A percentile compares a stretch with the other conserved stretches of the same genome.
Conservation (phyloP, 1,140 invertebrate genomes). For the Globodera ellingtonae region DNA sequence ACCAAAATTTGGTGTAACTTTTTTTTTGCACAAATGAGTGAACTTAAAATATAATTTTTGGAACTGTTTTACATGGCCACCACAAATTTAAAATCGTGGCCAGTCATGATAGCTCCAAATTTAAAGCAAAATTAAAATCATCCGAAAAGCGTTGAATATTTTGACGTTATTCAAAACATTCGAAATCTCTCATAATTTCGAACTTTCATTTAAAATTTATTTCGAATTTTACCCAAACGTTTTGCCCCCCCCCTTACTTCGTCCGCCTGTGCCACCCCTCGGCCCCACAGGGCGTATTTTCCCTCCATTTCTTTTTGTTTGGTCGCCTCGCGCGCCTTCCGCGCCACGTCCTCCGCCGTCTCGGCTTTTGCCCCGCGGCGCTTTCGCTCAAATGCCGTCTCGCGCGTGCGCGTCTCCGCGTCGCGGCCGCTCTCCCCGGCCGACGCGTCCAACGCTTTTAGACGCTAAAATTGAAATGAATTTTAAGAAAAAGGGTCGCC, state of each 20-base stretch:
- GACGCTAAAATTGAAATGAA: slow-evolving; percentile 8
- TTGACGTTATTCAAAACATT: too few species aligned
- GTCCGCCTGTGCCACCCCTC: slow-evolving; percentile 49
- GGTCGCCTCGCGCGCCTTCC: slow-evolving; percentile 47
- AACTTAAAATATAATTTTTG: slow-evolving; percentile 10
- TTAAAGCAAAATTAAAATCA: too few species aligned
- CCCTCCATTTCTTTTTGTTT: slow-evolving; percentile 54
- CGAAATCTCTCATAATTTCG: too few species aligned
- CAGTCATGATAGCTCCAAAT: not conserved
- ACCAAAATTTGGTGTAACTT: slow-evolving; percentile 16
- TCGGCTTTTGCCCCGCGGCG: slow-evolving; percentile 22
- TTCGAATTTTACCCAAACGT: slow-evolving; percentile 14
- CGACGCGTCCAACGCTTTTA: not conserved
- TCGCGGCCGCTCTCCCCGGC: slow-evolving; percentile 34
- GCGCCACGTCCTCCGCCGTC: slow-evolving; percentile 39
- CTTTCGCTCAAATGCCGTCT: slow-evolving; percentile 26
- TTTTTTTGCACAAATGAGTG: not conserved
- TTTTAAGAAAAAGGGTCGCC: not conserved
- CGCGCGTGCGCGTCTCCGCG: slow-evolving; percentile 45
- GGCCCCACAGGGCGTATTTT: slow-evolving; percentile 49
- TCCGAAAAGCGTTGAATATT: too few species aligned
- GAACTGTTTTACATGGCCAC: not conserved
- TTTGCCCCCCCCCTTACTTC: slow-evolving; percentile 32
- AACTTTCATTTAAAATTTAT: not conserved
- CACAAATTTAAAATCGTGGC: not conserved